Evolutionary conservation across 2,797 vertebrate species (phyloP).

Genomic region (Chelmon rostratus): DNA sequence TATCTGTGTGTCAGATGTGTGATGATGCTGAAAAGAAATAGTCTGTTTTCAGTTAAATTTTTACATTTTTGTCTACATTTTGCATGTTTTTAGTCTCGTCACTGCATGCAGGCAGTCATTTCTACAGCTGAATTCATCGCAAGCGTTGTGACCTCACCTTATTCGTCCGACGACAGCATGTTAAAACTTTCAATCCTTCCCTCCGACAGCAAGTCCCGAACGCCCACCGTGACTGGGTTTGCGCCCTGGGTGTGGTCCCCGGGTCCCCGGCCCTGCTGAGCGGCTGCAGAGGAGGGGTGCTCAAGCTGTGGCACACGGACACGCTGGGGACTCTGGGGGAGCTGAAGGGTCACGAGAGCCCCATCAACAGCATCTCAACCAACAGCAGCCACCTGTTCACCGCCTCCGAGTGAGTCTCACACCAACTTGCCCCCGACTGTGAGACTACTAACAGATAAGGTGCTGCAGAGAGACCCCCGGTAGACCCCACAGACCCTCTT

Average conservation of each 20-base stretch:
- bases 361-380: conserved; percentile 95
- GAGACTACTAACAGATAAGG: background rate
- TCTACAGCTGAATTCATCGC: background rate
- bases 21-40: background rate
- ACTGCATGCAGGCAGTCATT: too few species aligned
- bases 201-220: conserved; percentile 95
- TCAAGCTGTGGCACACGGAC: conserved; percentile 96
- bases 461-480: background rate
- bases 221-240: conserved; percentile 98
- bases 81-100: too few species aligned
- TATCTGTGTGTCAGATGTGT: too few species aligned
- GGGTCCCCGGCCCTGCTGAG: conserved; percentile 90
- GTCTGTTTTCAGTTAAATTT: background rate
- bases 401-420: conserved; percentile 93
- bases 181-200: background rate
- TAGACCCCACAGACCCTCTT: background rate
- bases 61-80: too few species aligned
- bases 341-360: conserved; percentile 95
- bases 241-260: conserved; percentile 93
- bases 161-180: too few species aligned
- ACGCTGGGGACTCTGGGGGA: conserved; percentile 90
- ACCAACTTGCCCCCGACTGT: background rate
- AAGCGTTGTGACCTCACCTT: background rate
- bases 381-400: conserved; percentile 96
- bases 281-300: conserved; percentile 93